phyloP scores from a whole-genome alignment of 2,888 invertebrate species.

The Dynastes maya region DNA sequence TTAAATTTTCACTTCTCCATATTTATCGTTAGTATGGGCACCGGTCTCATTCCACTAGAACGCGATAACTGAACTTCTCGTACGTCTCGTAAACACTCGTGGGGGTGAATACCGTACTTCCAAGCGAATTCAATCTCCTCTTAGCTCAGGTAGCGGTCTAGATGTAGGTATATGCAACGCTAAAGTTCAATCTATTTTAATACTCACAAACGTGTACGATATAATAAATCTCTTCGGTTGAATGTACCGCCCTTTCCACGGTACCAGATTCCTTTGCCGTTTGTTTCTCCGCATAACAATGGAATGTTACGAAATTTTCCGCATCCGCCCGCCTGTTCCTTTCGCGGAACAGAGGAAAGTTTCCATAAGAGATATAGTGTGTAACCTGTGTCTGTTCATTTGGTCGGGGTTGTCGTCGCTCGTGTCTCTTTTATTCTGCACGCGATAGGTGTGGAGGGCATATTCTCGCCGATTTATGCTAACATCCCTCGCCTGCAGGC shows the following conservation, averaged over 20 bases:
- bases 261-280: not conserved
- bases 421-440: conserved; percentile 2
- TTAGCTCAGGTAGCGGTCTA: too few species aligned
- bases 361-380: conserved; percentile 42
- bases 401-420: not conserved
- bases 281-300: conserved; percentile 24
- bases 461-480: conserved; percentile 42
- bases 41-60: too few species aligned
- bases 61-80: too few species aligned
- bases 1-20: too few species aligned
- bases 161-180: not conserved
- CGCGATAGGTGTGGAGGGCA: conserved; percentile 42
- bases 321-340: not conserved
- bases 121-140: too few species aligned
- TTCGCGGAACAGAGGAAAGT: not conserved
- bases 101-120: too few species aligned
- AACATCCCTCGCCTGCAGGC: conserved; percentile 16
- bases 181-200: conserved; percentile 20
- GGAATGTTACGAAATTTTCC: conserved; percentile 19
- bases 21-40: too few species aligned
- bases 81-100: too few species aligned
- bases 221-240: conserved; percentile 16
- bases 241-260: not conserved
- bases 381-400: conserved; percentile 27
- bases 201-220: conserved; percentile 8